Base-by-base conservation (phyloP, 2,888 invertebrate genomes). In the Anoplius nigerrimus region DNA sequence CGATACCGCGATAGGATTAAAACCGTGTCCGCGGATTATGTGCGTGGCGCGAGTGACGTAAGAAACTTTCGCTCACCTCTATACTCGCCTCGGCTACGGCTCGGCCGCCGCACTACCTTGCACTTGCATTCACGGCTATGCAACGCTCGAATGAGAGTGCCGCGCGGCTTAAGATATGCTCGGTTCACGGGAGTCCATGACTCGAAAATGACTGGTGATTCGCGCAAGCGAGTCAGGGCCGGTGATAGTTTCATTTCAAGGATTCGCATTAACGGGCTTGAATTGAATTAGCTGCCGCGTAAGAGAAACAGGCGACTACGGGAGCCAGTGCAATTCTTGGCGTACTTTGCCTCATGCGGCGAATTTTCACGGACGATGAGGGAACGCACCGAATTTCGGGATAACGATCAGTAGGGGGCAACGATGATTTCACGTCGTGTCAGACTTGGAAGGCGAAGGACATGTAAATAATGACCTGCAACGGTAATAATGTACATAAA, bases 61-160 rank as follows among this genome's bases (percentile, higher is more conserved):
- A 85, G 80, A 75, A 76, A 86, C 85, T 86, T 86, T 86, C 85
- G 81, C 86, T 84, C 75, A 79, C 75, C 76, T 74, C 80, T 76
- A 75, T n/a, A 68, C 55, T 64, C 65, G 68, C 74, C 46, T 48
- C 48, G 48, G 48, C 3, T 48, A 48, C 48, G 5, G 52, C 20
- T 4, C 52, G 15, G 52, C 52, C 63, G 74, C 70, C 59, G 67
- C 73, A 78, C 78, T 76, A 84, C 83, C 83, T 85, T 86, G 86
- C 84, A 86, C 86, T 86, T 85, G 82, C 80, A 75, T 73, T 70
- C 66, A 71, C 75, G 69, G 65, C 71, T 71, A 66, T 70, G 74
- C 69, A 71, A 72, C 72, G 62, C 66, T 61, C 67, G 68, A 70
- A 56, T 58, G 66, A 73, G 74, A 74, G 73, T 56, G 64, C 73